Evolutionary conservation across 2,113 vertebrate species (phyloP), one percentile per base, ranked within the genome.

Genomic region (Percina caprodes): DNA sequence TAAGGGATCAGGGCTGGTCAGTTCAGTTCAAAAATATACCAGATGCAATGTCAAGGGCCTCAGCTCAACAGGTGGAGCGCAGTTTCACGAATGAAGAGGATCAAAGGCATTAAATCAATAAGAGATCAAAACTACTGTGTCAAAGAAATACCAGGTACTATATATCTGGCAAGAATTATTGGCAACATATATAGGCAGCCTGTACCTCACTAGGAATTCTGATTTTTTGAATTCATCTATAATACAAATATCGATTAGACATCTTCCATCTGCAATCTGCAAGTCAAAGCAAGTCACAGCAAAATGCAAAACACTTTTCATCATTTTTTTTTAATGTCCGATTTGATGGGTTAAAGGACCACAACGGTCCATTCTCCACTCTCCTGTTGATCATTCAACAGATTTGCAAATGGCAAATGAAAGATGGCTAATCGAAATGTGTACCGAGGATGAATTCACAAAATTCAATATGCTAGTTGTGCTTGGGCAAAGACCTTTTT

Each of bases 1-100:
- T 88, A 73, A 52, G 39, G 60, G 80, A 83, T 90, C 56, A 45
- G 52, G 51, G 45, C 67, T 85, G 69, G 78, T 86, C 78, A 79
- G 79, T 71, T 66, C 39, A 65, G 69, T 70, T 86, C 26, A 84
- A 69, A 86, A 78, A 72, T 45, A 58, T 60, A 69, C 48, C 58
- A 35, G 65, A 59, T 61, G 26, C 13, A 23, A 15, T 80, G 74
- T 87, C 68, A 77, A 78, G 45, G 70, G 66, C 54, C 54, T 69
- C n/a, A 11, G 13, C 23, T 77, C 56, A 24, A 13, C 39, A 46
- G 74, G 69, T 48, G 9, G 39, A 66, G 70, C 46, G 72, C 55
- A 1, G 23, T 69, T 82, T 80, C 42, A 63, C 63, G 55, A 82
- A 75, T 74, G 23, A 76, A 72, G 76, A 63, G 42, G 45, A 69